Evolutionary conservation across 2,888 invertebrate genomes (phyloP).

Genomic region (Mythimna loreyi): DNA sequence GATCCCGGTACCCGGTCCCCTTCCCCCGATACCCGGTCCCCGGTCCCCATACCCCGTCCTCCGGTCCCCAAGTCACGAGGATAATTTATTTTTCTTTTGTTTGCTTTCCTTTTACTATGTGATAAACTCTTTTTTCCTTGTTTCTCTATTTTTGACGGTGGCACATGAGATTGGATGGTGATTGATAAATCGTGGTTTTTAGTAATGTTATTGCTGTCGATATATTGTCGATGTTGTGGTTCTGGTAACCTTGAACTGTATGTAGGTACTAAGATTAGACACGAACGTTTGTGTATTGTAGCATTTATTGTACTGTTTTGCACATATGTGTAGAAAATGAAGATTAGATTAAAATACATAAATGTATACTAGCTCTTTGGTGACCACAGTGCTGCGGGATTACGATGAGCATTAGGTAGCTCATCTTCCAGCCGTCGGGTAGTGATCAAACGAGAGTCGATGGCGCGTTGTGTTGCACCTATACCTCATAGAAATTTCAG

Average conservation of each 20-base stretch:
- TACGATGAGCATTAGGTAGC: too few relatives aligned
- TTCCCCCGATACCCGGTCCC: background rate
- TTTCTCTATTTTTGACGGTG: slow-evolving; percentile 53
- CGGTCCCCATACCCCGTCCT: too few relatives aligned
- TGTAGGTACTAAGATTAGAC: background rate
- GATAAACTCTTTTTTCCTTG: slow-evolving; percentile 61
- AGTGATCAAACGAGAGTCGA: too few relatives aligned
- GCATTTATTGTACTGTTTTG: too few relatives aligned
- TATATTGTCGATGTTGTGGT: slow-evolving; percentile 30
- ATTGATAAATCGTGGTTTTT: slow-evolving; percentile 62
- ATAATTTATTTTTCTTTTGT: slow-evolving; percentile 67
- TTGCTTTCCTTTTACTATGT: slow-evolving; percentile 54
- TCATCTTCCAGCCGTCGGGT: too few relatives aligned
- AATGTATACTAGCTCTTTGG: too few relatives aligned
- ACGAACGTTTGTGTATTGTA: background rate
- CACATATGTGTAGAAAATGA: too few relatives aligned
- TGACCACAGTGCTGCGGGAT: too few relatives aligned
- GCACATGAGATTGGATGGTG: slow-evolving; percentile 58
- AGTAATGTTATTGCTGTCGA: slow-evolving; percentile 29
- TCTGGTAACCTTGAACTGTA: slow-evolving; percentile 21
- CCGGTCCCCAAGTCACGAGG: slow-evolving; percentile 52
- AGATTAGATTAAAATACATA: too few relatives aligned
- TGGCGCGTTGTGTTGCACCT: too few relatives aligned
- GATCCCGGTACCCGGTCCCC: slow-evolving; percentile 37
- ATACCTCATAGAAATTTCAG: too few relatives aligned